A percentile compares a stretch with the other conserved stretches of the same genome.
These are phyloP conservation scores for Gobio gobio DNA, from an alignment of 2,113 vertebrate species.

Conservation along the genomic window DNA sequence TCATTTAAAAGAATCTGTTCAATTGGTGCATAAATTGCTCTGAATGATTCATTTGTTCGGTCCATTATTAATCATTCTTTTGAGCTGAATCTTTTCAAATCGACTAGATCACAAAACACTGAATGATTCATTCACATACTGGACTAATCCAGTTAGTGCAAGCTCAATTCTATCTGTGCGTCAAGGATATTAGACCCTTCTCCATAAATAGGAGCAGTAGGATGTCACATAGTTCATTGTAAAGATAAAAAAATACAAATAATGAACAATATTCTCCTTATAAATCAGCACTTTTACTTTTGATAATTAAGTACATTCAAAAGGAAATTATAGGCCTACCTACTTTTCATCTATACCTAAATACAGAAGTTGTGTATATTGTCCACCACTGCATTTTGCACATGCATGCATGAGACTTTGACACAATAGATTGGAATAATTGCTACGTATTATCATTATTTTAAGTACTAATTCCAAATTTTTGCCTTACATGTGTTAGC, in stretches of 20 bases:
- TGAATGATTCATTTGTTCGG: neutral
- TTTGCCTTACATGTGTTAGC: slow-evolving; percentile 22
- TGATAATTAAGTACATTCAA: too few relatives aligned
- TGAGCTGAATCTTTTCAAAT: neutral
- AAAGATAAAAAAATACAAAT: neutral
- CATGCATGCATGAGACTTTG: neutral
- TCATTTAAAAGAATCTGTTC: neutral
- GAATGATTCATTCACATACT: neutral
- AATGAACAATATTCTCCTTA: neutral
- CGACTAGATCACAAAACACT: neutral
- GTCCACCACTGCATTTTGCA: neutral
- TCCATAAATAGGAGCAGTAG: neutral
- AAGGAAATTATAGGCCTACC: too few relatives aligned
- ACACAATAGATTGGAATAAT: neutral
- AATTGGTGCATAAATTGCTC: neutral
- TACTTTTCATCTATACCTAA: neutral
- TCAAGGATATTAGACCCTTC: neutral
- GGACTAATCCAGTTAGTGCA: neutral
- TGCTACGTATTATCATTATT: neutral
- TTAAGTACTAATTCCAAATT: neutral
- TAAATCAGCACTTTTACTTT: neutral
- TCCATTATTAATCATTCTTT: neutral
- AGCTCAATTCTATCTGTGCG: neutral
- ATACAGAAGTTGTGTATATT: neutral
- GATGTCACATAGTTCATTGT: neutral